These are phyloP conservation scores for Moxostoma hubbsi DNA, from an alignment of 2,797 vertebrate genomes.

Conservation along the genomic window DNA sequence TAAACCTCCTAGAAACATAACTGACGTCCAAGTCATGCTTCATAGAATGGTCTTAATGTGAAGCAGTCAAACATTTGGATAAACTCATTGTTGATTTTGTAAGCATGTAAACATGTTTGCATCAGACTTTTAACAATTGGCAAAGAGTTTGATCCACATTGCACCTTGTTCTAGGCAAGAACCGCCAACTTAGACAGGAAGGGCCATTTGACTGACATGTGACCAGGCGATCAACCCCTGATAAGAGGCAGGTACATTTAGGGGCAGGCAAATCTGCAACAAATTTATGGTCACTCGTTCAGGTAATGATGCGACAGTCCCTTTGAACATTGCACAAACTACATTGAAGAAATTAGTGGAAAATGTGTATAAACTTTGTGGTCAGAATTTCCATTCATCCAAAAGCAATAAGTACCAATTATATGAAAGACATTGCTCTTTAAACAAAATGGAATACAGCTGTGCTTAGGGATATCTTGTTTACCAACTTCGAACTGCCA, in stretches of 20 bases:
- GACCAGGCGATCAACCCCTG: not conserved
- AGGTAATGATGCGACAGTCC: not conserved
- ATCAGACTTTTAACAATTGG: not conserved
- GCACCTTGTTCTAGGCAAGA: not conserved
- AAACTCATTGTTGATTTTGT: not conserved
- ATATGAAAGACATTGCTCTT: too few species aligned
- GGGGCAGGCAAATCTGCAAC: not conserved
- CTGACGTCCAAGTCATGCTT: constrained; percentile 22
- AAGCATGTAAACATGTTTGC: not conserved
- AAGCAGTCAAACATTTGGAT: constrained; percentile 9
- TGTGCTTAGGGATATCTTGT: too few species aligned
- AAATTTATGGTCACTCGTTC: not conserved
- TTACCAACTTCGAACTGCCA: too few species aligned
- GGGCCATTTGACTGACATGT: not conserved
- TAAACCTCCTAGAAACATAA: constrained; percentile 8
- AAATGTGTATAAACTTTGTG: not conserved
- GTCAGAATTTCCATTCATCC: too few species aligned
- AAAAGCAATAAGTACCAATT: too few species aligned
- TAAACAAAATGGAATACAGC: too few species aligned
- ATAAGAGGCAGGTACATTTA: not conserved
- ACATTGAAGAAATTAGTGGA: not conserved
- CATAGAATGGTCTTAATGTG: not conserved
- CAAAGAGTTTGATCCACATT: not conserved
- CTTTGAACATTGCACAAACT: not conserved
- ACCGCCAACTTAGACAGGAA: not conserved